Evolutionary conservation across 2,113 vertebrate species (phyloP).

Genomic region (Trochalopteron elliotii): DNA sequence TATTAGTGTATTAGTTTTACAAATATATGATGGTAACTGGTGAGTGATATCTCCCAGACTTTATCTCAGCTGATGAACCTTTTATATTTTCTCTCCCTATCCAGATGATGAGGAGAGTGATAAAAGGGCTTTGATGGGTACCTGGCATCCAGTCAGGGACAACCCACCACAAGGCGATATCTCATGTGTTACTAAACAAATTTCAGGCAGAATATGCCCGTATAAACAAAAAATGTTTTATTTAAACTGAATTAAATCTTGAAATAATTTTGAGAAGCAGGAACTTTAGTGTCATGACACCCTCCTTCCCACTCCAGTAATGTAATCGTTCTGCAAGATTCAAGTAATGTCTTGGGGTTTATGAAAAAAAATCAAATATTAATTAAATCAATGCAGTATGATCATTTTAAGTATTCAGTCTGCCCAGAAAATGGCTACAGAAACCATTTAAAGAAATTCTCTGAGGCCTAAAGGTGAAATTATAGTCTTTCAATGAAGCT

Average conservation of each 20-base stretch:
- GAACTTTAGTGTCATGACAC: neutral
- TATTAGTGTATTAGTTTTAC: too few species aligned
- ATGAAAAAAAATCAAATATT: neutral
- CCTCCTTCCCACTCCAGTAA: neutral
- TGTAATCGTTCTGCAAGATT: neutral
- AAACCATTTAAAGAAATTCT: neutral
- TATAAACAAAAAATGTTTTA: neutral
- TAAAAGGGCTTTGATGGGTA: neutral
- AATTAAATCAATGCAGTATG: neutral
- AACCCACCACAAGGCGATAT: rapidly evolving
- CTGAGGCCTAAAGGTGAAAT: neutral
- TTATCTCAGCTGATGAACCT: neutral
- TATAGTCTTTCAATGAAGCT: neutral
- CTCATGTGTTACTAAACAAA: neutral
- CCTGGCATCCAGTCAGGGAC: neutral
- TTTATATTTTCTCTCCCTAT: neutral
- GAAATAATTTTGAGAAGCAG: neutral
- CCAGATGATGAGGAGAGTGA: neutral
- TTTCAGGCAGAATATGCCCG: neutral
- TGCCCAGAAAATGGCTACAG: neutral
- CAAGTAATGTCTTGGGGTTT: neutral
- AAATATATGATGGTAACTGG: neutral
- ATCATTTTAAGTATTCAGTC: neutral
- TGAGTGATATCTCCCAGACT: neutral
- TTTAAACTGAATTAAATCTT: neutral